Percentiles rank a stretch among this genome's conserved stretches.
Conservation (phyloP, 2,113 vertebrate species). For the Rutilus rutilus region DNA sequence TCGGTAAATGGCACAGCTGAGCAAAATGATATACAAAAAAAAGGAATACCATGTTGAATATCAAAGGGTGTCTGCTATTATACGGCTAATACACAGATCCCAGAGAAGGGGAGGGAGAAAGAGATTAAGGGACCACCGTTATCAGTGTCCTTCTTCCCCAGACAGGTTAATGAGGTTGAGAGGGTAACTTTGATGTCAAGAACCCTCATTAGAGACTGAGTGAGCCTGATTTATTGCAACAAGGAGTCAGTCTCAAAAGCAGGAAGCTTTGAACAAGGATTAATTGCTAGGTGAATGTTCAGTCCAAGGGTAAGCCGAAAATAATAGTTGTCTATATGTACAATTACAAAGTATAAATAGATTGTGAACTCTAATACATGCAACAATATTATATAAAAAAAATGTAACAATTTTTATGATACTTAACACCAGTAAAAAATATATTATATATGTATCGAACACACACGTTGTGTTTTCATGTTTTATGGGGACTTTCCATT, state of each 20-base stretch:
- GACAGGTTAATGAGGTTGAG: constrained; percentile 52
- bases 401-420: too few species aligned
- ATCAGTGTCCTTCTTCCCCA: constrained; percentile 33
- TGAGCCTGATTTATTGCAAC: constrained; percentile 54
- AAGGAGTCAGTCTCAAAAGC: constrained; percentile 29
- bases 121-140: constrained; percentile 41
- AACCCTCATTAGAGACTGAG: constrained; percentile 40
- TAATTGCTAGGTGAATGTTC: constrained; percentile 48
- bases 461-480: too few species aligned
- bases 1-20: background rate
- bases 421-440: too few species aligned
- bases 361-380: background rate
- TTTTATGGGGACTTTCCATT: too few species aligned
- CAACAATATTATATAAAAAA: background rate
- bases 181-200: constrained; percentile 51
- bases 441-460: too few species aligned
- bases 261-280: constrained; percentile 35
- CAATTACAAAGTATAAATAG: background rate
- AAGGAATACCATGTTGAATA: background rate
- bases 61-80: constrained; percentile 4
- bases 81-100: background rate
- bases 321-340: constrained; percentile 4
- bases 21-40: background rate
- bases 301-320: constrained; percentile 28
- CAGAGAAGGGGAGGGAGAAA: background rate